Evolutionary conservation across 2,888 invertebrate genomes (phyloP), one percentile per base, ranked within the genome.

Genomic region (Adineta ricciae): DNA sequence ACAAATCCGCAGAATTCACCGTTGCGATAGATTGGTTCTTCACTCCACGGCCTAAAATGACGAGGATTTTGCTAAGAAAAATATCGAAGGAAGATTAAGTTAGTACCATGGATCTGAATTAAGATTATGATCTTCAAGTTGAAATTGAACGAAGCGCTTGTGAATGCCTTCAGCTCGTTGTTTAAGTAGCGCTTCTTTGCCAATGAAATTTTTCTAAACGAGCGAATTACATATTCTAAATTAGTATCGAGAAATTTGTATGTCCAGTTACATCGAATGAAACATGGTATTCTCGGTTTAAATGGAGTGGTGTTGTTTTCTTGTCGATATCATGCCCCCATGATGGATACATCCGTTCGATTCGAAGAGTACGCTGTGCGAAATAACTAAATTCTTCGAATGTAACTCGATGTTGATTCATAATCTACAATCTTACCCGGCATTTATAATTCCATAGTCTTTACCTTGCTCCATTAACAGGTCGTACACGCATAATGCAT

Each of bases 311-410:
- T 82, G 84, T 86, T 24, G 73, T 83, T 64, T 50, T 84, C 46
- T 84, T 82, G 27, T 84, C 84, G 19, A 98, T 92, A 91, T 98
- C 98, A 89, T 96, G 96, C 0, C 97, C 97, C 97, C 97, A 98
- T 90, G 96, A 97, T 0, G 97, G 97, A 91, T 95, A 97, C 91
- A 98, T 97, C 90, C 97, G 97, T 91, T 98, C 98, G 14, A 97
- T 96, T 86, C 93, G 90, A 91, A 94, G 92, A 87, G 92, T 93
- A 83, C 93, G 90, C 89, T 93, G 92, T 0, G 93, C 93, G 83
- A 93, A 91, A 87, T 93, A 93, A 27, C 56, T 64, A 64, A 78
- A 64, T 27, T 27, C n/a, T 21, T 64, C 24, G 1, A 64, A 27
- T 64, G 11, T 27, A 24, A 64, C 5, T 64, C 27, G 1, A n/a